A percentile compares a stretch with the other conserved stretches of the same genome.
Conservation (phyloP, 2,113 vertebrate genomes). For the Dendrocopos noguchii region DNA sequence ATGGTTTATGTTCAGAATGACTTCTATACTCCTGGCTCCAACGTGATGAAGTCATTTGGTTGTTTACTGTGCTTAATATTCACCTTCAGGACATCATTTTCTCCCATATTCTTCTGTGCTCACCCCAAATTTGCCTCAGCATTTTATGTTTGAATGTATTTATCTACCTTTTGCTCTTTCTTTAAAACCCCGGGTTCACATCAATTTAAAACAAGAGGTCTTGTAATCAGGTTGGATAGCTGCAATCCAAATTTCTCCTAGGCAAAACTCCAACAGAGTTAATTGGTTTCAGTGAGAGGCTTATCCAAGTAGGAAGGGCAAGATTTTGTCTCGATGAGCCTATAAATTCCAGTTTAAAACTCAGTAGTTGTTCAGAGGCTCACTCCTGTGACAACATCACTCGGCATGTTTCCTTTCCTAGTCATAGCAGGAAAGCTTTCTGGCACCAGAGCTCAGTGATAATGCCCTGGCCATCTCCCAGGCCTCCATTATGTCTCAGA, state of each 20-base stretch:
- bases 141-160: background rate
- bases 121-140: background rate
- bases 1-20: background rate
- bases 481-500: background rate
- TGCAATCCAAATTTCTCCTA: constrained; percentile 15
- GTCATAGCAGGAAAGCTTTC: constrained; percentile 1
- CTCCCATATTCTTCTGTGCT: background rate
- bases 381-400: constrained; percentile 5
- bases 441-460: constrained; percentile 38
- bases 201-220: background rate
- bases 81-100: background rate
- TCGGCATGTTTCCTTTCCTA: background rate
- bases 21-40: background rate
- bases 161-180: background rate
- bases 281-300: constrained; percentile 58
- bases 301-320: constrained; percentile 20
- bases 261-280: constrained; percentile 26
- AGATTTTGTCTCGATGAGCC: background rate
- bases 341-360: constrained; percentile 46
- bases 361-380: constrained; percentile 45
- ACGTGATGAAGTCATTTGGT: accelerated
- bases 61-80: background rate
- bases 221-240: background rate
- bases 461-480: constrained; percentile 30
- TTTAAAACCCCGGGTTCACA: background rate